A percentile compares a stretch with the other conserved stretches of the same genome.
These are phyloP conservation scores for Gavia stellata DNA, from an alignment of 2,113 vertebrate species.

Conservation along the genomic window DNA sequence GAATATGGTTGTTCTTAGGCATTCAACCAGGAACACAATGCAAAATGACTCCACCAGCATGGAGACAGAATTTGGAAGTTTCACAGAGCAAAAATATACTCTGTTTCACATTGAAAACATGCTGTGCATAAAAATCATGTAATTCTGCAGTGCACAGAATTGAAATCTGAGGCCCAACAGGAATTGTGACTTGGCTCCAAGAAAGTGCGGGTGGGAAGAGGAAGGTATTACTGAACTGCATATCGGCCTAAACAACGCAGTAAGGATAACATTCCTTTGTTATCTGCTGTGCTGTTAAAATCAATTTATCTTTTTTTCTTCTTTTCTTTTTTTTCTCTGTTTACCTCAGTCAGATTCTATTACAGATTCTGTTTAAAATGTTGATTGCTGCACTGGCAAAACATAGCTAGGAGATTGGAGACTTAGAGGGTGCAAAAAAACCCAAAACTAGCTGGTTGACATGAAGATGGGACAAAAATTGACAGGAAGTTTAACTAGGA, in stretches of 20 bases:
- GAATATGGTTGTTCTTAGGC: neutral
- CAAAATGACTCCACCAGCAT: conserved; percentile 14
- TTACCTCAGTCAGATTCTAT: neutral
- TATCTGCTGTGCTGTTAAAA: neutral
- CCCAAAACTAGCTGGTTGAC: neutral
- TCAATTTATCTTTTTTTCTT: neutral
- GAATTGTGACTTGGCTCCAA: conserved; percentile 30
- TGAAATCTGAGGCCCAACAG: conserved; percentile 32
- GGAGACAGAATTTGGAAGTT: neutral
- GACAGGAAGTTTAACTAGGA: neutral
- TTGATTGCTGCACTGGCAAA: neutral
- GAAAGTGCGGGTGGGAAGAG: neutral
- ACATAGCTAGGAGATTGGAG: neutral
- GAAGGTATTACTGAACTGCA: neutral
- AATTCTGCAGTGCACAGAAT: neutral
- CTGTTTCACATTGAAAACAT: conserved; percentile 2
- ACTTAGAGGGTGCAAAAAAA: neutral
- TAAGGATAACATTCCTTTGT: neutral
- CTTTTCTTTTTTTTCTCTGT: neutral
- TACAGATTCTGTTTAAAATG: neutral
- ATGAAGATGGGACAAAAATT: neutral
- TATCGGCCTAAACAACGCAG: neutral
- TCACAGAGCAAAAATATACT: neutral
- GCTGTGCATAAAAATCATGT: conserved; percentile 3
- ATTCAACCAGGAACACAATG: conserved; percentile 17